Evolutionary conservation across 2,888 invertebrate species (phyloP), one percentile per base, ranked within the genome.

Genomic region (Tetragnatha montana): DNA sequence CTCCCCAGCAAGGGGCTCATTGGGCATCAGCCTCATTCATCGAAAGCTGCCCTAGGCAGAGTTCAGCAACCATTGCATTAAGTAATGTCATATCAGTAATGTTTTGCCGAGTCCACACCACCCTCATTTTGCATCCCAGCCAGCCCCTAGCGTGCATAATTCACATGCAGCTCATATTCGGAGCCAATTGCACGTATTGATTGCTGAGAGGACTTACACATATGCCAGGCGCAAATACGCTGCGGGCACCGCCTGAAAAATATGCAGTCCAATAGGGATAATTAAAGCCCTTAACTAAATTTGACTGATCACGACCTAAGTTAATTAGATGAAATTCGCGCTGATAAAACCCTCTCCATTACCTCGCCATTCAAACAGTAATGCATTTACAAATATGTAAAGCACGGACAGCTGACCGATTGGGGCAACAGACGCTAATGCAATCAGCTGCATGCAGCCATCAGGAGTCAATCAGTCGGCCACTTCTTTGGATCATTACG

Each of bases 241-340:
- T 74, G 60, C 82, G 35, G 74, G 73, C 50, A 12, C 74, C 73
- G 60, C 51, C 74, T 73, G 60, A 82, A 82, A 82, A 82, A 82
- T 73, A 21, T 74, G 35, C 73, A 74, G 73, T 60, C 60, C 74
- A 60, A 71, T 22, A 17, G 51, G 47, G n/a, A 51, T 82, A 82
- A 82, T 82, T 82, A 73, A 82, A 60, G 60, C 73, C 14, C 73
- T 50, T 49, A 50, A 70, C 51, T 71, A 51, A 51, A 73, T 60
- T 82, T 82, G 82, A 82, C 50, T 35, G 82, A 82, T 74, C 74
- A 22, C 78, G 51, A 51, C 50, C 69, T 50, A 70, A 69, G 82
- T 82, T 82, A 82, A 82, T 82, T 82, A 82, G 82, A 71, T 82
- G 82, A 73, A 51, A 60, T 60, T 60, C 60, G 14, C 60, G 14